phyloP scores from a whole-genome alignment of 2,113 vertebrate species.

The Myrmecophaga tridactyla region DNA sequence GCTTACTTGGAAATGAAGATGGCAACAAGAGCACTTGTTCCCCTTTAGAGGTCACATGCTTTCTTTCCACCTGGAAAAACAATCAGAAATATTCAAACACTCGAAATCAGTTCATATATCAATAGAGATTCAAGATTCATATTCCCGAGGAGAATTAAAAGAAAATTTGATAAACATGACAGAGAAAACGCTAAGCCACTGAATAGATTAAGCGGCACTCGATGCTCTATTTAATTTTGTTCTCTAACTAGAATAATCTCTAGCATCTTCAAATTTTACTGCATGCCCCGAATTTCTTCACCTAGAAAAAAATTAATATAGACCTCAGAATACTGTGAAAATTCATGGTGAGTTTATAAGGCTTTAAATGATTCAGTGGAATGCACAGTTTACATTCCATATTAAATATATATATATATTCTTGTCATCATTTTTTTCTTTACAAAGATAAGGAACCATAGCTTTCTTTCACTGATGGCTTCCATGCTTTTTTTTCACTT shows the following conservation, averaged over 20 bases:
- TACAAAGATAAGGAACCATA: neutral
- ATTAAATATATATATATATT: neutral
- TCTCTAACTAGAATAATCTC: neutral
- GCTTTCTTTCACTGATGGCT: neutral
- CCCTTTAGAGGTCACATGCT: neutral
- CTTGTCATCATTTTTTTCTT: neutral
- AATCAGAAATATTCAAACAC: slow-evolving; percentile 10
- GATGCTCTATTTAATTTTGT: neutral
- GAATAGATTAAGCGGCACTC: neutral
- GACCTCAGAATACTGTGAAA: neutral
- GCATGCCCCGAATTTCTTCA: neutral
- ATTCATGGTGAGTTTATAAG: neutral
- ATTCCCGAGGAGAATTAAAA: neutral
- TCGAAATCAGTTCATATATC: slow-evolving; percentile 30
- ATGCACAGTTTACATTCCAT: neutral
- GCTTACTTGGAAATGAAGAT: slow-evolving; percentile 41
- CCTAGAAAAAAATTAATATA: neutral
- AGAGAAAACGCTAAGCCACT: neutral
- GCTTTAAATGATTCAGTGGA: neutral
- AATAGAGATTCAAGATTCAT: neutral
- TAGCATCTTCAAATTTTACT: neutral
- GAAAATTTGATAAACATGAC: neutral
- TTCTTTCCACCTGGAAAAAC: slow-evolving; percentile 42
- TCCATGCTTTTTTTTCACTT: neutral
- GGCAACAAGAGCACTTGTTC: slow-evolving; percentile 2